Conservation (phyloP, 37 sponge, comb jelly and placozoan genomes). For the Beroe forskalii region DNA sequence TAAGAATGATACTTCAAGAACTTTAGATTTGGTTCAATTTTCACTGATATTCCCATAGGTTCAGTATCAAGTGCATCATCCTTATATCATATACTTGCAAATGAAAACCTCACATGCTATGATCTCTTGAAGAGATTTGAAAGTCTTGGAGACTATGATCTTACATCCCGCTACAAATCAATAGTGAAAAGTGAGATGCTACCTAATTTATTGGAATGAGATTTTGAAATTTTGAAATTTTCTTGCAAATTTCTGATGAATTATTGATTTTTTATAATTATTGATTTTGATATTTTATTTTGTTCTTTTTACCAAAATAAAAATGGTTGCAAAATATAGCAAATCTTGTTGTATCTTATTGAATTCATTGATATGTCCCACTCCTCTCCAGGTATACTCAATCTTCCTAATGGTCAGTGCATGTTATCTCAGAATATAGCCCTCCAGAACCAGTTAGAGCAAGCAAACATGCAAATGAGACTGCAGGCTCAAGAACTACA, state of each 20-base stretch:
- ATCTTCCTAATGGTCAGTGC: background rate
- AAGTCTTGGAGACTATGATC: background rate
- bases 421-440: conserved; percentile 39
- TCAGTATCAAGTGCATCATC: background rate
- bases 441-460: background rate
- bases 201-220: no score
- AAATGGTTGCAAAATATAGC: no score
- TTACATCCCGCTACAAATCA: background rate
- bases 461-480: background rate
- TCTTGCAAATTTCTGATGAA: no score
- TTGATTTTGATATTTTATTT: no score
- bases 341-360: no score
- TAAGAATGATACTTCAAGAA: no score
- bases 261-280: background rate
- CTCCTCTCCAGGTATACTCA: background rate
- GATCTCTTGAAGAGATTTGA: background rate
- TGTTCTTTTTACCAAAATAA: no score
- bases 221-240: no score
- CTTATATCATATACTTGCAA: background rate
- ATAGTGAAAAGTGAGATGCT: background rate
- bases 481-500: background rate
- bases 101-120: background rate
- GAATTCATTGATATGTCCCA: no score
- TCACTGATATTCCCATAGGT: background rate
- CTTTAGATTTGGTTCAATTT: background rate